These are phyloP conservation scores for Dysidea cf. avara DNA, from an alignment of 37 sponge, comb jelly and placozoan genomes.

Conservation along the genomic window DNA sequence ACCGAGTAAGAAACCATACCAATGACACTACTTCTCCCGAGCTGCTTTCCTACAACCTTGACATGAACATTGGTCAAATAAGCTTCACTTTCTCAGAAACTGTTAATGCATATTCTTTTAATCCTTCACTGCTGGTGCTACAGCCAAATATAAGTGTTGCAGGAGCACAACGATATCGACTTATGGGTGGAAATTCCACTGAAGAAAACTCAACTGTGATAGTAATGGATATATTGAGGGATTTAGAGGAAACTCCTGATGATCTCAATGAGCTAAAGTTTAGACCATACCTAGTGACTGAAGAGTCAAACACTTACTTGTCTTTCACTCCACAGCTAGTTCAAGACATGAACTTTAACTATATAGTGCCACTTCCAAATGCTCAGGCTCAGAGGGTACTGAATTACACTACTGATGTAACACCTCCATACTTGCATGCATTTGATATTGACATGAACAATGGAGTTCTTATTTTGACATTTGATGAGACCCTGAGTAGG, in stretches of 20 bases:
- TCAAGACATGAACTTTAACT: slow-evolving; percentile 81
- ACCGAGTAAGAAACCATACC: slow-evolving; percentile 52
- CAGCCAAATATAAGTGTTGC: slow-evolving; percentile 10
- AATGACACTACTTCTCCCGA: slow-evolving; percentile 79
- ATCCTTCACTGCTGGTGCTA: slow-evolving; percentile 53
- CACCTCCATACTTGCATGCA: slow-evolving; percentile 63
- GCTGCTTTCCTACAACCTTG: slow-evolving; percentile 65
- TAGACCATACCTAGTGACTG: slow-evolving; percentile 35
- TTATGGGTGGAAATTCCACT: slow-evolving; percentile 68
- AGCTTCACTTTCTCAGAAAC: slow-evolving; percentile 83
- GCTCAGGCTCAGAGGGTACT: slow-evolving; percentile 45
- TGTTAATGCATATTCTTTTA: slow-evolving; percentile 80
- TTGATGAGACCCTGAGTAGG: slow-evolving; percentile 73
- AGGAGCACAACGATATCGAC: slow-evolving; percentile 13
- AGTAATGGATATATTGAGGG: slow-evolving; percentile 54
- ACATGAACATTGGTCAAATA: slow-evolving; percentile 77
- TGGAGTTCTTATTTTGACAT: slow-evolving; percentile 71
- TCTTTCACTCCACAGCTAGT: slow-evolving; percentile 47
- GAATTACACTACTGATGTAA: slow-evolving; percentile 74
- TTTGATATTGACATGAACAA: slow-evolving; percentile 89
- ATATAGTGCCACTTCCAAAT: slow-evolving; percentile 68
- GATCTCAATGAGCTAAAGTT: slow-evolving; percentile 78
- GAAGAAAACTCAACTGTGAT: slow-evolving; percentile 67
- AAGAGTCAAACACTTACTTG: slow-evolving; percentile 56
- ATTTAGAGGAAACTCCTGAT: slow-evolving; percentile 46